phyloP scores from a whole-genome alignment of 2,113 vertebrate genomes.

The Brachyhypopomus occidentalis region DNA sequence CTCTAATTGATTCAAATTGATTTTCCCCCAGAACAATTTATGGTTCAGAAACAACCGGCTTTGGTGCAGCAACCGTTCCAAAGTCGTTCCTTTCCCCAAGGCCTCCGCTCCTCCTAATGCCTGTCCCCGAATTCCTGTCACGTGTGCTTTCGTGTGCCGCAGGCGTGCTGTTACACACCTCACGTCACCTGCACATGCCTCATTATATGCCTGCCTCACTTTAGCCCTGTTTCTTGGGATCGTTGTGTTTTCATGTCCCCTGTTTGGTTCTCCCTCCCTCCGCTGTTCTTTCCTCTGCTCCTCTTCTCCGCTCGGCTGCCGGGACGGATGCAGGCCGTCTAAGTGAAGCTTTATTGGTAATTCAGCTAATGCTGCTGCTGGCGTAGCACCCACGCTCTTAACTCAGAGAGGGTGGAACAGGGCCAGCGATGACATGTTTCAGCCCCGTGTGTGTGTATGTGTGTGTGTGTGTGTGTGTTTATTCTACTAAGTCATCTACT shows the following conservation, averaged over 20 bases:
- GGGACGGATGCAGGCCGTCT: conserved; percentile 17
- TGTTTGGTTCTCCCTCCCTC: background rate
- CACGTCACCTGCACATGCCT: background rate
- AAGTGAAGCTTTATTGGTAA: conserved; percentile 44
- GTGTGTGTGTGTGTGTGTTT: too few relatives aligned
- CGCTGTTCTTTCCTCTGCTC: background rate
- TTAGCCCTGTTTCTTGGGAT: background rate
- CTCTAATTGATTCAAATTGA: background rate
- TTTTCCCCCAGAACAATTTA: background rate
- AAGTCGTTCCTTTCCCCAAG: background rate
- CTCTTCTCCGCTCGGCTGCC: background rate
- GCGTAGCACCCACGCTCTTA: conserved; percentile 37
- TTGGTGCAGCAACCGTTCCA: background rate
- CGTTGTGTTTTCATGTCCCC: background rate
- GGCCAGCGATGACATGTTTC: conserved; percentile 18
- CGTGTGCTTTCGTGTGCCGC: background rate
- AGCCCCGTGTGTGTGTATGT: background rate
- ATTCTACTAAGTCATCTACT: conserved; percentile 10
- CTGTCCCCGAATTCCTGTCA: background rate
- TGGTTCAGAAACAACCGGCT: background rate
- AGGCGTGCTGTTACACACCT: background rate
- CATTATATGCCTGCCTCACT: background rate
- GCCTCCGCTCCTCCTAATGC: background rate
- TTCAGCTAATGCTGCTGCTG: conserved; percentile 54
- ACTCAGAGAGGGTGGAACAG: conserved; percentile 30